Evolutionary conservation across 2,797 vertebrate species (phyloP).

Genomic region (Alca torda): DNA sequence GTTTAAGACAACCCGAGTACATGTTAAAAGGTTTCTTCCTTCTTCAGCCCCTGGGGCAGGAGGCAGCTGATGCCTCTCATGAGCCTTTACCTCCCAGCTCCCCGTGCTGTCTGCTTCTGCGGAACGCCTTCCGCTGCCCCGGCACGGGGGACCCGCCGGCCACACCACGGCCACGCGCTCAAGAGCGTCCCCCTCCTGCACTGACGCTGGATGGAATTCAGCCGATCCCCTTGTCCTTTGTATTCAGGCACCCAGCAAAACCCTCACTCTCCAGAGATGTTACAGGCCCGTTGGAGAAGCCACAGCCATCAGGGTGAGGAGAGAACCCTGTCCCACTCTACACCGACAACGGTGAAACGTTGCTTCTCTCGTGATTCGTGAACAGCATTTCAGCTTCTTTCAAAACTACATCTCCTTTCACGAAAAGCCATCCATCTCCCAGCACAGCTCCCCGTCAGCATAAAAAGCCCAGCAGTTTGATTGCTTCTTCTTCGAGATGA

Average conservation of each 20-base stretch:
- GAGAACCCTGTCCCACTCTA: not conserved
- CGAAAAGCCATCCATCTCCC: not conserved
- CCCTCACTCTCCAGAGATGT: not conserved
- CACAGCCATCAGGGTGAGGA: not conserved
- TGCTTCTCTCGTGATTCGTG: not conserved
- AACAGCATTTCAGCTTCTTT: not conserved
- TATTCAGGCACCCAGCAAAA: not conserved
- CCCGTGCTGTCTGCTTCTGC: rapidly evolving
- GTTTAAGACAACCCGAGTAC: not conserved
- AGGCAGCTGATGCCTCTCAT: not conserved
- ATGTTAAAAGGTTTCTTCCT: not conserved
- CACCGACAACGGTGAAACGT: rapidly evolving
- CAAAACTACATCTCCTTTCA: not conserved
- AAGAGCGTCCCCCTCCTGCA: not conserved
- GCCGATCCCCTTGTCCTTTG: not conserved
- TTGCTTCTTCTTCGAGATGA: not conserved
- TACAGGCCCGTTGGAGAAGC: not conserved
- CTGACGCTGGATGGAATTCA: not conserved
- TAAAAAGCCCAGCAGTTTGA: not conserved
- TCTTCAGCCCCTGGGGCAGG: not conserved
- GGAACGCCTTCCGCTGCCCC: not conserved
- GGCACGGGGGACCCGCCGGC: not conserved
- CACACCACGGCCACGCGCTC: rapidly evolving
- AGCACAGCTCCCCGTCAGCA: not conserved
- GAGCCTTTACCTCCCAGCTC: not conserved